A percentile compares a stretch with the other conserved stretches of the same genome.
These are phyloP conservation scores for Corydoras sp. DNA, from an alignment of 2,113 vertebrate species.

Conservation along the genomic window DNA sequence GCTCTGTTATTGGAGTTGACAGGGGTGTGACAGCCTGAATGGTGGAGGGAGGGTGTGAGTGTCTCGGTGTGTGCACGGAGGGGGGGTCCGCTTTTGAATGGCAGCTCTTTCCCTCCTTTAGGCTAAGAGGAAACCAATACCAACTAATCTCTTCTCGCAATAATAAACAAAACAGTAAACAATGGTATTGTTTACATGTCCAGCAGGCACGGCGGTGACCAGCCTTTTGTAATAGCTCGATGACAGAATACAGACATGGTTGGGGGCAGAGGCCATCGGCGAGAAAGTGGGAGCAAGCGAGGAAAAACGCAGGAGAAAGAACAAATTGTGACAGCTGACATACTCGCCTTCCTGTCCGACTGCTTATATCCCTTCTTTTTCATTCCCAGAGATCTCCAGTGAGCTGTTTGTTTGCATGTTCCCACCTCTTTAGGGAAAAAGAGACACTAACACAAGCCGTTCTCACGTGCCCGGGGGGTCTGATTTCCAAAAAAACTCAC, in stretches of 20 bases:
- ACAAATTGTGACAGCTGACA: conserved; percentile 36
- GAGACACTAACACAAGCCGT: conserved; percentile 60
- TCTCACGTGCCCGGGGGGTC: conserved; percentile 63
- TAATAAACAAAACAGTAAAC: conserved; percentile 91
- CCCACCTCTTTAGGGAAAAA: conserved; percentile 62
- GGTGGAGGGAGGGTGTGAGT: conserved; percentile 60
- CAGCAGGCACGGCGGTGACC: conserved; percentile 59
- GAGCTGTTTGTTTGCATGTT: conserved; percentile 68
- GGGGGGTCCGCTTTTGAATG: conserved; percentile 25
- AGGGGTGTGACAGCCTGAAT: conserved; percentile 89
- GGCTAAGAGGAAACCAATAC: conserved; percentile 87
- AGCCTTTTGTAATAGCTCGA: conserved; percentile 55
- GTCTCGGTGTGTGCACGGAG: conserved; percentile 30
- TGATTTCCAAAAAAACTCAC: conserved; percentile 22
- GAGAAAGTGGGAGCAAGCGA: conserved; percentile 18
- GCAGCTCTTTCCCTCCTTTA: conserved; percentile 59
- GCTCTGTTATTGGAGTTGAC: conserved; percentile 96
- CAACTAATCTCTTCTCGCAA: conserved; percentile 80
- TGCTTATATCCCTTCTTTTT: conserved; percentile 39
- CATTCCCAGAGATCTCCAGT: conserved; percentile 46
- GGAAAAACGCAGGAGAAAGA: conserved; percentile 2
- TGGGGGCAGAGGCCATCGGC: conserved; percentile 47
- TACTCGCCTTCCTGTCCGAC: conserved; percentile 19
- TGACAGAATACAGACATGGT: conserved; percentile 52
- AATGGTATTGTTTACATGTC: conserved; percentile 85